phyloP scores from a whole-genome alignment of 2,888 invertebrate genomes.

The Spicauda simplicius region DNA sequence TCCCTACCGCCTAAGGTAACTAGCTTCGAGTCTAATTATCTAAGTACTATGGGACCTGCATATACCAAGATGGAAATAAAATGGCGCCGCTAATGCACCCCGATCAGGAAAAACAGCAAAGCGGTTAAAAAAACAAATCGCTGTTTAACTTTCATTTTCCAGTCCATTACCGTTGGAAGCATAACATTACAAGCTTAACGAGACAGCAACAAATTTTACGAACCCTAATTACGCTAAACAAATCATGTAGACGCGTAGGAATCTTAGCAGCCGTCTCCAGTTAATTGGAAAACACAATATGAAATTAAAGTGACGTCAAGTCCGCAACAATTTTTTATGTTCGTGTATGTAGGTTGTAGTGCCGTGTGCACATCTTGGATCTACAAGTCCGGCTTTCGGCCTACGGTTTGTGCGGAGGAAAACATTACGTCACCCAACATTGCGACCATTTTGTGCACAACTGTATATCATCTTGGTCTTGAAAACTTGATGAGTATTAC shows the following conservation, averaged over 20 bases:
- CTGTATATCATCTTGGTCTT: conserved; percentile 13
- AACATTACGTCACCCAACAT: conserved; percentile 71
- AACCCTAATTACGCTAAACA: conserved; percentile 1
- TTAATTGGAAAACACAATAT: conserved; percentile 36
- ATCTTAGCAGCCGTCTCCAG: conserved; percentile 9
- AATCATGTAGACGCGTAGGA: conserved; percentile 15
- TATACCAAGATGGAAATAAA: conserved; percentile 63
- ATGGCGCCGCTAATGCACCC: conserved; percentile 44
- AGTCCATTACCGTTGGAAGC: neutral
- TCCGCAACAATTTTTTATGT: conserved; percentile 68
- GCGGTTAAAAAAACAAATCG: conserved; percentile 17
- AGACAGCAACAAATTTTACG: conserved; percentile 1
- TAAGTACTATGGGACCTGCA: conserved; percentile 65
- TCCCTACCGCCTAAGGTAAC: conserved; percentile 73
- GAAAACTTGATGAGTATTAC: neutral
- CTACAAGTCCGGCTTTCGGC: conserved; percentile 74
- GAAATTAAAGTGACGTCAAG: conserved; percentile 63
- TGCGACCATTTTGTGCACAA: conserved; percentile 52
- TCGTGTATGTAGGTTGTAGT: conserved; percentile 77
- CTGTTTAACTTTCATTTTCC: conserved; percentile 32
- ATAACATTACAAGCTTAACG: neutral
- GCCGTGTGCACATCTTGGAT: conserved; percentile 77
- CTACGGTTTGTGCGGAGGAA: conserved; percentile 66
- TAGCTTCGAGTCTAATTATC: conserved; percentile 73
- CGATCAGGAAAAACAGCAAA: conserved; percentile 40